Percentiles rank a stretch among this genome's conserved stretches.
These are phyloP conservation scores for Thalassaphorura encarpata DNA, from an alignment of 1,140 invertebrate genomes.

Conservation along the genomic window DNA sequence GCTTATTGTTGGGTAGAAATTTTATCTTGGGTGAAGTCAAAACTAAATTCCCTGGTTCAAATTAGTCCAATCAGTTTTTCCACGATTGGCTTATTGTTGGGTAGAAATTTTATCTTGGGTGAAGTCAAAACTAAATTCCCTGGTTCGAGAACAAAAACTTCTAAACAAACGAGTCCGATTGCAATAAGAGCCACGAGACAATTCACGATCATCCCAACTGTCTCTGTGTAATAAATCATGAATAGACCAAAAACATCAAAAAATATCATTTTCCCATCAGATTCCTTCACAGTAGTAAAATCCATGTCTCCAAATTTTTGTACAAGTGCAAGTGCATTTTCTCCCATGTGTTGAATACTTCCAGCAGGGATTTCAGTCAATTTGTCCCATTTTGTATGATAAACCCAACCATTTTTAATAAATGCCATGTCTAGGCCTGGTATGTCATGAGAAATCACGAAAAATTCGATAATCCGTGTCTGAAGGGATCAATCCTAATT, in stretches of 20 bases:
- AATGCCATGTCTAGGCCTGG: constrained; percentile 89
- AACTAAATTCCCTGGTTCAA: too few relatives aligned
- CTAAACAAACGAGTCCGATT: constrained; percentile 34
- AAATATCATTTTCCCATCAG: constrained; percentile 55
- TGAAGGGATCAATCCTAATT: constrained; percentile 79
- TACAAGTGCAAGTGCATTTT: constrained; percentile 39
- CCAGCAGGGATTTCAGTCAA: constrained; percentile 34
- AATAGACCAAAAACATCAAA: constrained; percentile 64
- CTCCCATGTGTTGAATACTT: constrained; percentile 44
- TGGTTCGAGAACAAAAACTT: too few relatives aligned
- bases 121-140: background rate
- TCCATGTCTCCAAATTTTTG: constrained; percentile 35
- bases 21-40: too few relatives aligned
- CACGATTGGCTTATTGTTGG: background rate
- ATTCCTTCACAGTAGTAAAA: constrained; percentile 34
- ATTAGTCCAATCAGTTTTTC: background rate
- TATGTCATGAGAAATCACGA: constrained; percentile 67
- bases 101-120: background rate
- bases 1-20: background rate
- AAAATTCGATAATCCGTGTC: constrained; percentile 95
- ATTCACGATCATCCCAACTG: constrained; percentile 44
- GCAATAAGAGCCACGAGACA: constrained; percentile 34
- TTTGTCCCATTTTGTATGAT: constrained; percentile 64
- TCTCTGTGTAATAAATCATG: constrained; percentile 46
- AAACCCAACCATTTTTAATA: constrained; percentile 84